A percentile compares a stretch with the other conserved stretches of the same genome.
These are phyloP conservation scores for Actinemys pallida DNA, from an alignment of 2,113 vertebrate genomes.

Conservation along the genomic window DNA sequence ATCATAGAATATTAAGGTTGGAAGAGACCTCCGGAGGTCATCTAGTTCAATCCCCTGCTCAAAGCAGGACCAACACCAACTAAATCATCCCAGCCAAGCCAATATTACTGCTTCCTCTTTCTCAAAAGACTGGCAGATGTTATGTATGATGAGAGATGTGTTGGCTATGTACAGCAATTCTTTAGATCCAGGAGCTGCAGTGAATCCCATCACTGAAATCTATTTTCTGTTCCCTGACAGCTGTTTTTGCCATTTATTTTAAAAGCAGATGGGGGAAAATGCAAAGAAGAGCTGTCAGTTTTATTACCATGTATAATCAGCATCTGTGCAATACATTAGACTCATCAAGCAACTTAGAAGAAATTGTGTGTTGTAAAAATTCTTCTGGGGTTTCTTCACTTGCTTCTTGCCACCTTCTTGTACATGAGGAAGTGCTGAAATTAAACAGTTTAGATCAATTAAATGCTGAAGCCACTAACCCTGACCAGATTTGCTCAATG, in stretches of 20 bases:
- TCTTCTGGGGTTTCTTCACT: slow-evolving; percentile 49
- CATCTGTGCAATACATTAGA: slow-evolving; percentile 76
- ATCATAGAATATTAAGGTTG: background rate
- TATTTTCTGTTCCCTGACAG: slow-evolving; percentile 70
- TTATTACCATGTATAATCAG: slow-evolving; percentile 80
- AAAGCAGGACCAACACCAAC: too few species aligned
- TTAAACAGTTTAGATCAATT: slow-evolving; percentile 35
- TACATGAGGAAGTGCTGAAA: slow-evolving; percentile 20
- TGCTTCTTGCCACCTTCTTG: slow-evolving; percentile 24
- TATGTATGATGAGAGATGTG: slow-evolving; percentile 29
- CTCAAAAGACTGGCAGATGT: slow-evolving; percentile 30
- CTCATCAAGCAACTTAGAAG: slow-evolving; percentile 37
- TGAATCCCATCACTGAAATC: slow-evolving; percentile 58
- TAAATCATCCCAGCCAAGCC: too few species aligned
- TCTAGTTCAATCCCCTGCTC: too few species aligned
- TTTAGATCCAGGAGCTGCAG: slow-evolving; percentile 61
- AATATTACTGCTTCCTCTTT: slow-evolving; percentile 1
- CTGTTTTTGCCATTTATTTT: slow-evolving; percentile 80
- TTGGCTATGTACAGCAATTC: slow-evolving; percentile 11
- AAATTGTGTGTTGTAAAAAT: slow-evolving; percentile 47
- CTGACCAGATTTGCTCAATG: slow-evolving; percentile 1
- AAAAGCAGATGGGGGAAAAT: slow-evolving; percentile 80
- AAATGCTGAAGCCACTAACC: background rate
- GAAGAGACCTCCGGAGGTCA: too few species aligned
- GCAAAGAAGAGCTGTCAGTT: slow-evolving; percentile 76